A percentile compares a stretch with the other conserved stretches of the same genome.
Evolutionary conservation across 1,140 invertebrate species (phyloP).

Genomic region (Meteorus sp.): DNA sequence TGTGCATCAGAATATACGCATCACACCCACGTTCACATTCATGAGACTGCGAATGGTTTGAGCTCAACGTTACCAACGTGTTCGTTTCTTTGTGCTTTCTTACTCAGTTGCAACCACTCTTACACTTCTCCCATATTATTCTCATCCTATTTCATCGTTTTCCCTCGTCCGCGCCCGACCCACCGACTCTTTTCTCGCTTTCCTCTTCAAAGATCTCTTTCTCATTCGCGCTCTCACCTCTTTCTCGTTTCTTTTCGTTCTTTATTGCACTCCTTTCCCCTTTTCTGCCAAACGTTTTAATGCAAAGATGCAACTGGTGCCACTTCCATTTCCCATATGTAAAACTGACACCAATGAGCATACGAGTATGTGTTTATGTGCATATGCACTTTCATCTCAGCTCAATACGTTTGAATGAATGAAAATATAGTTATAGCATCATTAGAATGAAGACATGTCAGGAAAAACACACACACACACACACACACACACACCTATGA

Average conservation of each 20-base stretch:
- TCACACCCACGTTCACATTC: too few relatives aligned
- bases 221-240: conserved; percentile 11
- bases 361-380: background rate
- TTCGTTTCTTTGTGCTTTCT: conserved; percentile 32
- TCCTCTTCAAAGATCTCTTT: conserved; percentile 23
- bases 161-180: background rate
- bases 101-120: conserved; percentile 24
- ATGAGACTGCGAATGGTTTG: conserved; percentile 24
- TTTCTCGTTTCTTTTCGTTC: conserved; percentile 13
- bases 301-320: conserved; percentile 32
- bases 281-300: conserved; percentile 19
- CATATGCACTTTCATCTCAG: background rate
- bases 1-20: too few relatives aligned
- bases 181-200: conserved; percentile 4
- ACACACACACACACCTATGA: too few relatives aligned
- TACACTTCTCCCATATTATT: conserved; percentile 17
- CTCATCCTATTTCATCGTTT: conserved; percentile 19
- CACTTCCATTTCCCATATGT: conserved; percentile 6
- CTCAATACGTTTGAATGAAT: too few relatives aligned
- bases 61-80: conserved; percentile 31
- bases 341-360: too few relatives aligned
- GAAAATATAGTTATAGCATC: too few relatives aligned
- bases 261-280: conserved; percentile 15
- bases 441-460: too few relatives aligned
- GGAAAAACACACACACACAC: too few relatives aligned